Base-by-base conservation (phyloP, 2,888 invertebrate genomes). In the Polymixis lichenea region DNA sequence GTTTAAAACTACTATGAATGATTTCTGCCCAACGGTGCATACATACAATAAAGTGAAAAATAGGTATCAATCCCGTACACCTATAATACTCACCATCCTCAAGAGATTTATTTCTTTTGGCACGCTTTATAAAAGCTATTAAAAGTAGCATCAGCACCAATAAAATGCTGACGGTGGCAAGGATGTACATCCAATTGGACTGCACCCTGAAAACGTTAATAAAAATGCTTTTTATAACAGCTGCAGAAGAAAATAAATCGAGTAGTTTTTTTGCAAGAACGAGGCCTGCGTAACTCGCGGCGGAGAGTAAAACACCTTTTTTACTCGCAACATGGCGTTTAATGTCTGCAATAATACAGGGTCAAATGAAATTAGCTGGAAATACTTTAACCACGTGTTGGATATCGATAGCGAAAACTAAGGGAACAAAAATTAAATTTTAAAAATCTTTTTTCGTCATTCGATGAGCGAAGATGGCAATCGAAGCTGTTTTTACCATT, bases 161-260 rank as follows among this genome's bases (percentile, higher is more conserved):
- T 4, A 85, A 19, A 43, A 43, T 6, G 8, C 49, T 15, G 17
- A 66, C 19, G 55, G 19, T 1, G 19, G 49, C 72, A 15, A 72
- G 2, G 22, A 85, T 49, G 51, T 82, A 82, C 13, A 62, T 22
- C 85, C 85, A 82, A 43, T 67, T 55, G 3, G 65, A 55, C n/a
- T 56, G 38, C 38, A 67, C 0, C 85, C 82, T 82, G 69, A 55
- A 76, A 82, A 81, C 13, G 6, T 13, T 38, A 62, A 43, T 1
- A 11, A 51, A 55, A 80, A 43, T 25, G 3, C 1, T 11, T n/a
- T 28, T 15, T 22, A 76, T 17, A 2, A 53, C 28, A 0, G 32
- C 19, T 11, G 61, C 32, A 61, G 28, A 32, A 17, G 17, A 22
- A 66, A 66, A 66, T 0, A 32, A 32, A 53, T 32, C 51, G 51